Evolutionary conservation across 2,113 vertebrate genomes (phyloP).

Genomic region (Ahaetulla prasina): DNA sequence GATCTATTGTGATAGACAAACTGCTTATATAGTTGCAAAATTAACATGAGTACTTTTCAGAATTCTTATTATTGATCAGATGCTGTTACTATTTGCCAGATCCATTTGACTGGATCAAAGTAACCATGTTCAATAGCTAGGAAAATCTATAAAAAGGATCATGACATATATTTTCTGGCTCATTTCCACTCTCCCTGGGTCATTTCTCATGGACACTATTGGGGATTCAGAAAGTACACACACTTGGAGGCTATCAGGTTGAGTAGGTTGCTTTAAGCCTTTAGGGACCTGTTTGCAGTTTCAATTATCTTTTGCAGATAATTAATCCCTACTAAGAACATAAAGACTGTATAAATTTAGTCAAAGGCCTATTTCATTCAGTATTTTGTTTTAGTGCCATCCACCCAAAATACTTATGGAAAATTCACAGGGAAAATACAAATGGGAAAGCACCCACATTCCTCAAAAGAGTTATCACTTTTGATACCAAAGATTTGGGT

Average conservation of each 20-base stretch:
- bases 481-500: not conserved
- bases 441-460: not conserved
- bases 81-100: not conserved
- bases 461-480: not conserved
- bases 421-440: not conserved
- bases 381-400: not conserved
- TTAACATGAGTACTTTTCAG: not conserved
- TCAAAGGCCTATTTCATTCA: not conserved
- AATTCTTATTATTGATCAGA: not conserved
- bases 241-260: not conserved
- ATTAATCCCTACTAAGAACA: not conserved
- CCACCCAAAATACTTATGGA: not conserved
- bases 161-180: not conserved
- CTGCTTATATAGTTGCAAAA: not conserved
- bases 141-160: not conserved
- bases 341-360: not conserved
- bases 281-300: not conserved
- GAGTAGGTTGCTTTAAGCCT: not conserved
- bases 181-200: not conserved
- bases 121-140: accelerated
- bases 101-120: accelerated
- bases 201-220: not conserved
- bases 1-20: not conserved
- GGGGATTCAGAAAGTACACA: not conserved
- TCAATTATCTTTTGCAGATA: not conserved